A percentile compares a stretch with the other conserved stretches of the same genome.
Conservation (phyloP, 2,888 invertebrate genomes). For the Plagodis pulveraria region DNA sequence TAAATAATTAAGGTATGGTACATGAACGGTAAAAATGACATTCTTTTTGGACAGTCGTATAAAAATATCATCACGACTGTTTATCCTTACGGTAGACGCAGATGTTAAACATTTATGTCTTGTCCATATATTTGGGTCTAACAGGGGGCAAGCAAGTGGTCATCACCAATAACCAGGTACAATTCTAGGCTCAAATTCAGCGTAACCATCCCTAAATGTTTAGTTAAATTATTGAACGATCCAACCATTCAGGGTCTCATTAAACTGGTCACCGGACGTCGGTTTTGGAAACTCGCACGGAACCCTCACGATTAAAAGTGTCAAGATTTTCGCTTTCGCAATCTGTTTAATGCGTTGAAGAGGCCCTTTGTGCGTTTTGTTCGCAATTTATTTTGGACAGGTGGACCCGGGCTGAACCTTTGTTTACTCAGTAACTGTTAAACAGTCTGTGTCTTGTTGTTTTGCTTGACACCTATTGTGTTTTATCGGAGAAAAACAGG, state of each 20-base stretch:
- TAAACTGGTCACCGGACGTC: conserved; percentile 25
- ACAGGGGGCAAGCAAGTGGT: no score
- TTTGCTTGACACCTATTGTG: conserved; percentile 31
- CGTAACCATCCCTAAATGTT: no score
- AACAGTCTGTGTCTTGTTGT: conserved; percentile 18
- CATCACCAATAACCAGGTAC: no score
- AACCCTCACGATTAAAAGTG: conserved; percentile 47
- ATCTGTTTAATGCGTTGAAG: conserved; percentile 73
- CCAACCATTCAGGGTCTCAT: conserved; percentile 12
- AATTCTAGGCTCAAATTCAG: no score
- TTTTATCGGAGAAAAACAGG: conserved; percentile 22
- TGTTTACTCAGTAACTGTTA: neutral
- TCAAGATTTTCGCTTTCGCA: conserved; percentile 63
- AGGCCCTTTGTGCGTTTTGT: conserved; percentile 52
- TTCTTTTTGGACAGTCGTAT: no score
- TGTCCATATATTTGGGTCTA: no score
- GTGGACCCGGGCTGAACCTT: conserved; percentile 37
- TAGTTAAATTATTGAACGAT: neutral
- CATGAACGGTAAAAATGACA: no score
- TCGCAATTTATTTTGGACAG: conserved; percentile 55
- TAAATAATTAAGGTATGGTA: no score
- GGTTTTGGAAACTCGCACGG: conserved; percentile 27
- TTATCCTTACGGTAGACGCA: no score
- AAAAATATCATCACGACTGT: no score
- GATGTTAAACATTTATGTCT: no score